These are phyloP conservation scores for Arctopsyche grandis DNA, from an alignment of 1,140 invertebrate species.

Conservation along the genomic window DNA sequence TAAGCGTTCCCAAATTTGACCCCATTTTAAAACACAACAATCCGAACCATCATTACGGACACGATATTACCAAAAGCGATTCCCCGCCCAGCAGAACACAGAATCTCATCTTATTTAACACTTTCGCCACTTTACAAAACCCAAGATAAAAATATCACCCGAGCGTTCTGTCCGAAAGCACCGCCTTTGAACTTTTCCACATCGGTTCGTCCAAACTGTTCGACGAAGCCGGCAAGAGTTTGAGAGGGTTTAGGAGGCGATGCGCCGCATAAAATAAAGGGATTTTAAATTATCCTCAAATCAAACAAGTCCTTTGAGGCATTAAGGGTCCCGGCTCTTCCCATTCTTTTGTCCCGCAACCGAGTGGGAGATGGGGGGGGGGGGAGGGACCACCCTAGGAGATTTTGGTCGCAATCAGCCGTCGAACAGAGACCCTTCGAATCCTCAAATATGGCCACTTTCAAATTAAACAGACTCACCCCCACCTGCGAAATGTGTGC, in stretches of 20 bases:
- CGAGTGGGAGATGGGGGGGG: not conserved
- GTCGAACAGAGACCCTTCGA: not conserved
- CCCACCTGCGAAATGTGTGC: not conserved
- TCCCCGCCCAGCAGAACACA: no score
- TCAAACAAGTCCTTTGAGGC: slow-evolving; percentile 52
- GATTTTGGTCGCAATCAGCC: not conserved
- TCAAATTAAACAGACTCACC: not conserved
- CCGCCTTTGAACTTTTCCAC: no score
- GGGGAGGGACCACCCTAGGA: not conserved
- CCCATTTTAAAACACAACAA: no score
- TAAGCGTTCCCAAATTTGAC: no score
- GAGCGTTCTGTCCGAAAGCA: no score
- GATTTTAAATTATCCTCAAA: slow-evolving; percentile 55
- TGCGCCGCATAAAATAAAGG: slow-evolving; percentile 52
- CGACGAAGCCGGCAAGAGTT: not conserved
- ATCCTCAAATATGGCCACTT: not conserved
- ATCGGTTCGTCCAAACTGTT: not conserved
- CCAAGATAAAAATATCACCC: no score
- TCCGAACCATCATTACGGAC: no score
- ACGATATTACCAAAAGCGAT: no score
- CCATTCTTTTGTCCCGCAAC: not conserved
- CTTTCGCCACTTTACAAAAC: no score
- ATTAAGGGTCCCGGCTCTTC: slow-evolving; percentile 13
- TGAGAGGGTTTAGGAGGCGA: slow-evolving; percentile 44
- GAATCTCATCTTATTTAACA: no score